Evolutionary conservation across 2,888 invertebrate species (phyloP).

Genomic region (Elysia crispata): DNA sequence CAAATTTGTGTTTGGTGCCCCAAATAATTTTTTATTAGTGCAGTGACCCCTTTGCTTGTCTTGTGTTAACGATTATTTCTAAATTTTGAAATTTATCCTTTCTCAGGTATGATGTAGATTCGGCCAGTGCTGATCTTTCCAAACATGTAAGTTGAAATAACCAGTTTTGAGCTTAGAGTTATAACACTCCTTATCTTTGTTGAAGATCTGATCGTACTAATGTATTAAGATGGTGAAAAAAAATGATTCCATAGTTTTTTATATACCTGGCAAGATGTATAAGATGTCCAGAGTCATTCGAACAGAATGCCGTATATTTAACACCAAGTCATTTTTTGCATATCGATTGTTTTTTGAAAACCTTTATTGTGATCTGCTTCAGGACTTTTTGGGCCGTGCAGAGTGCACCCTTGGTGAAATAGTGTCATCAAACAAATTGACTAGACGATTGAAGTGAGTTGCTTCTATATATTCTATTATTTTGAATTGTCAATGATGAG

Average conservation of each 20-base stretch:
- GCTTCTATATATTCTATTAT: no score
- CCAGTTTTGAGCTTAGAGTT: not conserved
- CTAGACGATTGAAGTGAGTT: constrained; percentile 58
- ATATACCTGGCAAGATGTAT: no score
- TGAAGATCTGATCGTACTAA: no score
- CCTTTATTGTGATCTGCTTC: constrained; percentile 1
- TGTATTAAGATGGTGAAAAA: not conserved
- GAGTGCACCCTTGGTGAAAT: constrained; percentile 81
- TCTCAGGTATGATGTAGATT: constrained; percentile 74
- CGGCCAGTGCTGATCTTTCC: constrained; percentile 66
- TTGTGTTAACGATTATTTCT: no score
- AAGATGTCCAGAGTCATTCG: no score
- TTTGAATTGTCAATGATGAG: no score
- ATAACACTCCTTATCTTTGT: not conserved
- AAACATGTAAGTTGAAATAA: constrained; percentile 70
- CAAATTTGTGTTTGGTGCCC: no score
- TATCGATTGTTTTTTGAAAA: not conserved
- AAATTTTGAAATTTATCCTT: not conserved
- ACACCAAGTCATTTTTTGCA: not conserved
- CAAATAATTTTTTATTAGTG: no score
- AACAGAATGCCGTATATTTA: no score
- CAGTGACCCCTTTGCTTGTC: no score
- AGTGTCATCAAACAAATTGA: constrained; percentile 70
- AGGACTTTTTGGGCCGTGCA: constrained; percentile 79
- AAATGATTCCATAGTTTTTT: not conserved